A percentile compares a stretch with the other conserved stretches of the same genome.
Conservation (phyloP, 2,113 vertebrate genomes). For the Suncus etruscus region DNA sequence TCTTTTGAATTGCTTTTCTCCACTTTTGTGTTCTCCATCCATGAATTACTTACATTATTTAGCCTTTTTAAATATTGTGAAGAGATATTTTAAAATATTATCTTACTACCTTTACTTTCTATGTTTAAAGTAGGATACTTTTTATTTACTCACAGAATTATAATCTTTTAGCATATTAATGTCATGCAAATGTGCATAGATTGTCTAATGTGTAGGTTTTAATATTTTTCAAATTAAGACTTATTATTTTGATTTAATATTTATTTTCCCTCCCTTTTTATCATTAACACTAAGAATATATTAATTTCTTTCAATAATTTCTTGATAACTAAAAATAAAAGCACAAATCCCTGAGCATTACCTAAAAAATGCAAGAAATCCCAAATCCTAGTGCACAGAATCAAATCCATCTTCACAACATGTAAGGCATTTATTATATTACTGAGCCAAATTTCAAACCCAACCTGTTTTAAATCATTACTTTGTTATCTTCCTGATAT, state of each 20-base stretch:
- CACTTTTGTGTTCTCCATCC: too few species aligned
- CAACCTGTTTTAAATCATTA: neutral
- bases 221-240: neutral
- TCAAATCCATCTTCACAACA: too few species aligned
- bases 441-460: too few species aligned
- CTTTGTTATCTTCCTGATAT: neutral
- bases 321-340: neutral
- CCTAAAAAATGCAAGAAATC: neutral
- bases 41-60: too few species aligned
- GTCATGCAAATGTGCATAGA: neutral
- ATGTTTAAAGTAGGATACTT: neutral
- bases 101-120: neutral
- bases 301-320: neutral
- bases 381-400: too few species aligned
- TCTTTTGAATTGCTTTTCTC: too few species aligned
- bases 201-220: slow-evolving; percentile 37
- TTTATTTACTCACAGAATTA: slow-evolving; percentile 32
- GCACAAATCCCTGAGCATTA: neutral
- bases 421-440: too few species aligned
- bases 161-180: slow-evolving; percentile 24
- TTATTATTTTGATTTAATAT: neutral
- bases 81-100: neutral
- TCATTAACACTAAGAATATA: too few species aligned
- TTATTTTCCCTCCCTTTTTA: neutral
- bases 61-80: too few species aligned